phyloP scores from a whole-genome alignment of 1,140 invertebrate species.

The Paralvinella palmiformis region DNA sequence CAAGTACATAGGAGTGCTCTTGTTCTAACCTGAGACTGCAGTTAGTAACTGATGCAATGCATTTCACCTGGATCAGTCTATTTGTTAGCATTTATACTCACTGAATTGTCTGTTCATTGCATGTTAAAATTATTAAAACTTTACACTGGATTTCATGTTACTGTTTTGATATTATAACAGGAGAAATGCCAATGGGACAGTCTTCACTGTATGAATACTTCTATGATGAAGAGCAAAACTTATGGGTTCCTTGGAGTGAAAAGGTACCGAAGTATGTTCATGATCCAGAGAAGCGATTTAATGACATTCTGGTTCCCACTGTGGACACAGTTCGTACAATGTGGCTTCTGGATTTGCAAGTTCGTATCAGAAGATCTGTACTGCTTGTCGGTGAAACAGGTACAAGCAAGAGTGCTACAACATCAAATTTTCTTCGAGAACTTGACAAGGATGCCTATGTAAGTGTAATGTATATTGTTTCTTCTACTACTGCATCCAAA shows the following conservation, averaged over 20 bases:
- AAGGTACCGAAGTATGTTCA: conserved; percentile 70
- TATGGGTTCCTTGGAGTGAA: conserved; percentile 82
- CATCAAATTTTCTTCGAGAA: conserved; percentile 69
- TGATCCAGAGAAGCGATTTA: conserved; percentile 63
- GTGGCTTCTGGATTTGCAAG: conserved; percentile 71
- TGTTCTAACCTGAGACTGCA: too few species aligned
- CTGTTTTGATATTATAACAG: conserved; percentile 40
- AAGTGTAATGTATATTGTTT: conserved; percentile 44
- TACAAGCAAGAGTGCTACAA: conserved; percentile 84
- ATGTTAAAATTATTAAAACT: neutral
- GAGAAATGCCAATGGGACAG: conserved; percentile 62
- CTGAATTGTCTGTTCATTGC: neutral
- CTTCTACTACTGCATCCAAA: too few species aligned
- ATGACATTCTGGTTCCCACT: conserved; percentile 81
- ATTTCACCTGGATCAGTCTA: too few species aligned
- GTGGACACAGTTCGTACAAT: conserved; percentile 73
- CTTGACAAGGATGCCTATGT: conserved; percentile 64
- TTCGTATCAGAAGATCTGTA: conserved; percentile 67
- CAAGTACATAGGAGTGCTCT: too few species aligned
- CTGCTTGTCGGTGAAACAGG: conserved; percentile 82
- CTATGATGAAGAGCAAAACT: conserved; percentile 58
- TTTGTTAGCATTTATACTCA: too few species aligned
- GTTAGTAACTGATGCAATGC: too few species aligned
- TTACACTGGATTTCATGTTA: conserved; percentile 1
- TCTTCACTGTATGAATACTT: conserved; percentile 74